phyloP scores from a whole-genome alignment of 1,140 invertebrate genomes.

The Drosophila melanica region DNA sequence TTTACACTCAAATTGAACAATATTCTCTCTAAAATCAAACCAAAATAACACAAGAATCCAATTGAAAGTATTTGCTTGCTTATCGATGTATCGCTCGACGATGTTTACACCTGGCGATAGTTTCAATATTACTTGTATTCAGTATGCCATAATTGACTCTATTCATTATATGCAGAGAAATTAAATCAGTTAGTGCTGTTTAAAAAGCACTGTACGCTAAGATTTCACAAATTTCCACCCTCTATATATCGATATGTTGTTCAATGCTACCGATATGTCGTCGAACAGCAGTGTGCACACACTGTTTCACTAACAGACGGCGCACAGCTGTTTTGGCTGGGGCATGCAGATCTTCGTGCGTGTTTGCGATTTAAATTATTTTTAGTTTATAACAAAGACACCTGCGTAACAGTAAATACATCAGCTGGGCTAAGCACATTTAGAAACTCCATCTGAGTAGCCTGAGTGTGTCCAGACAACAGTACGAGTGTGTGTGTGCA shows the following conservation, averaged over 20 bases:
- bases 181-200: background rate
- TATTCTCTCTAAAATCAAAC: background rate
- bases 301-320: constrained; percentile 25
- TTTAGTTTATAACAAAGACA: constrained; percentile 44
- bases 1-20: background rate
- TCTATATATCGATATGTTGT: background rate
- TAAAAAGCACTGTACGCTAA: background rate
- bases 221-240: too few species aligned
- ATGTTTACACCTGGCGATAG: constrained; percentile 7
- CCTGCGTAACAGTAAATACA: constrained; percentile 22
- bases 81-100: constrained; percentile 14
- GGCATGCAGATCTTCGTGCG: constrained; percentile 35
- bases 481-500: constrained; percentile 11
- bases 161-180: background rate
- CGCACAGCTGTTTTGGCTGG: constrained; percentile 31
- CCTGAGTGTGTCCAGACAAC: constrained; percentile 7
- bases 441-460: constrained; percentile 8
- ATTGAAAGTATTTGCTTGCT: background rate
- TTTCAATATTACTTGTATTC: background rate
- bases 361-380: constrained; percentile 41
- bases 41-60: background rate
- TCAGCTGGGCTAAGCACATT: constrained; percentile 49
- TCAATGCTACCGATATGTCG: background rate
- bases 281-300: constrained; percentile 16
- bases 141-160: too few species aligned